Conservation (phyloP, 2,797 vertebrate genomes). For the Anguilla obscura region DNA sequence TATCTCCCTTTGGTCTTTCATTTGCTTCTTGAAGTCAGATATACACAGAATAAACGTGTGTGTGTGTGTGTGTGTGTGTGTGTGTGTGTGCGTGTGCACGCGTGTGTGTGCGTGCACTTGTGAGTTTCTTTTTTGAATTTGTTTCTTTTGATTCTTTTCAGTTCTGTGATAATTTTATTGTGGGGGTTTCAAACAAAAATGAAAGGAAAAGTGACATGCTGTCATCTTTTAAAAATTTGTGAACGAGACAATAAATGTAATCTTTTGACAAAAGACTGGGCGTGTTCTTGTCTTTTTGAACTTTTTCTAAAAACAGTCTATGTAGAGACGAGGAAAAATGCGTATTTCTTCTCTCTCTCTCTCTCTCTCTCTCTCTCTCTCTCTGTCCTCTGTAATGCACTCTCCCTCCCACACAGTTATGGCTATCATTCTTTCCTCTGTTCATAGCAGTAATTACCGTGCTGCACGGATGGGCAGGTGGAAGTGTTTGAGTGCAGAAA, state of each 20-base stretch:
- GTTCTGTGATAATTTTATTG: constrained; percentile 4
- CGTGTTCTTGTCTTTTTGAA: neutral
- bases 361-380: neutral
- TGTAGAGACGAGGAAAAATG: neutral
- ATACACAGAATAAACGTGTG: neutral
- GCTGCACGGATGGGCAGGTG: neutral
- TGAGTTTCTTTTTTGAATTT: neutral
- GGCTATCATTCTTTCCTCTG: neutral
- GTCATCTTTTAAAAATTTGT: neutral
- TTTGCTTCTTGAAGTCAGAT: constrained; percentile 2
- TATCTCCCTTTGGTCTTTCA: neutral
- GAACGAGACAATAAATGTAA: constrained; percentile 1
- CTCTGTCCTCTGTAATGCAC: neutral
- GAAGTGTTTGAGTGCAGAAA: neutral
- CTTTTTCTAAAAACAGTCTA: neutral
- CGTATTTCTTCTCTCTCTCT: neutral
- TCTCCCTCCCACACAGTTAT: neutral
- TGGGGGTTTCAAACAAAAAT: neutral
- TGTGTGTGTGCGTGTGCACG: neutral
- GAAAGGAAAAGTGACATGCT: neutral
- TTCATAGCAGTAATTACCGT: neutral
- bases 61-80: neutral
- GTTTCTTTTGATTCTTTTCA: neutral
- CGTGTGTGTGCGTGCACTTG: neutral
- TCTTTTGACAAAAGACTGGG: neutral